Base-by-base conservation (phyloP, 2,888 invertebrate genomes). In the Patella pellucida region DNA sequence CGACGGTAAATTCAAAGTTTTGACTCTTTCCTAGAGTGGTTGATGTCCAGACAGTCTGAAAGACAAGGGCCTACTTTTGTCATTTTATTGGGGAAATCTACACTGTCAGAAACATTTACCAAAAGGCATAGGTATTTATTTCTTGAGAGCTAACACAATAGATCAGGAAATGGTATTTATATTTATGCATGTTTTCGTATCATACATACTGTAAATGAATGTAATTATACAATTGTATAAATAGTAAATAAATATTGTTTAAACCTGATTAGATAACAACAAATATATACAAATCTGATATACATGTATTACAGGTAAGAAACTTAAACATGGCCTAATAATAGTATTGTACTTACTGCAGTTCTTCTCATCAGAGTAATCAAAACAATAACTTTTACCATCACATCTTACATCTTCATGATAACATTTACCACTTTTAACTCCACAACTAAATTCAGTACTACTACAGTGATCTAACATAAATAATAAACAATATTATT, bases 301-400 rank as follows among this genome's bases (percentile, higher is more conserved):
- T 41, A 41, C 9, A 9, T 41, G 41, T 41, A 41, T 0, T 5
- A 54, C 1, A 68, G 52, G 68, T 31, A 62, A 15, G n/a, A 50
- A 31, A 15, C 12, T 41, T n/a, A 73, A 16, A 16, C 9, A 70
- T n/a, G 56, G 2, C 41, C 62, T 15, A 23, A 41, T 19, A n/a
- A 23, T 16, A n/a, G 15, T 1, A 51, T 16, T 56, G 3, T 72
- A 88, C 88, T 85, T 85, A 88, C 89, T 79, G 78, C 90, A 90
- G 52, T 85, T 78, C 7, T 78, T 76, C 79, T 90, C 89, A 85
- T 90, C 90, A 19, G 81, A 80, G 51, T 81, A 81, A 78, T 87
- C 85, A 9, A 82, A 74, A 79, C 89, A 89, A 12, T 83, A 78
- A 3, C 81, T 81, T 12, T 82, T 80, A 0, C 90, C 90, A 78